Percentiles rank a stretch among this genome's conserved stretches.
Evolutionary conservation across 1,140 invertebrate species (phyloP).

Genomic region (Drosophila leontia): DNA sequence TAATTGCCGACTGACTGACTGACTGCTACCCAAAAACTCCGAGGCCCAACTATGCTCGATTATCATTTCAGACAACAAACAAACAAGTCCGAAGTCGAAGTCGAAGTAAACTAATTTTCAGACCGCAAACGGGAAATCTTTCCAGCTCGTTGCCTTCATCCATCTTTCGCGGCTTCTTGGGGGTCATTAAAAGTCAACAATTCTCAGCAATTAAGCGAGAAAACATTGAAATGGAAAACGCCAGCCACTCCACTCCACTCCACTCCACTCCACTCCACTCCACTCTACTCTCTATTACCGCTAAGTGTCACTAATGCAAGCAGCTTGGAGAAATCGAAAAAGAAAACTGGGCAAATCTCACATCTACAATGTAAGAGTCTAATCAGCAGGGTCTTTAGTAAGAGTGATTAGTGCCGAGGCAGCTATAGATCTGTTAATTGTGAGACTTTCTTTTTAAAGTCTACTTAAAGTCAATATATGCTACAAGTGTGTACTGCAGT

Average conservation of each 20-base stretch:
- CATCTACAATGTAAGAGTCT: neutral
- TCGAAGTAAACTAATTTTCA: conserved; percentile 36
- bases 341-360: conserved; percentile 14
- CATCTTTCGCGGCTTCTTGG: conserved; percentile 6
- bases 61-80: conserved; percentile 37
- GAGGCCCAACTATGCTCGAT: conserved; percentile 40
- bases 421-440: neutral
- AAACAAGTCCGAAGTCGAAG: conserved; percentile 12
- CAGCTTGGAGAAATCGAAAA: conserved; percentile 28
- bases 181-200: conserved; percentile 37
- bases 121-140: conserved; percentile 36
- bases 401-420: neutral
- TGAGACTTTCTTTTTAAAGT: neutral
- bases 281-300: conserved; percentile 12
- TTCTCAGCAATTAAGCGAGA: conserved; percentile 42
- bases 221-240: conserved; percentile 44
- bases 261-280: neutral
- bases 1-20: conserved; percentile 31
- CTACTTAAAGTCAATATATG: neutral
- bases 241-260: neutral
- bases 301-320: conserved; percentile 31
- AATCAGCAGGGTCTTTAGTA: conserved; percentile 15
- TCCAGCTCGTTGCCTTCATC: conserved; percentile 20
- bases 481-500: neutral
- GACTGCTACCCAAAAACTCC: conserved; percentile 35